Evolutionary conservation across 2,113 vertebrate genomes (phyloP).

Genomic region (Sinocyclocheilus anshuiensis): DNA sequence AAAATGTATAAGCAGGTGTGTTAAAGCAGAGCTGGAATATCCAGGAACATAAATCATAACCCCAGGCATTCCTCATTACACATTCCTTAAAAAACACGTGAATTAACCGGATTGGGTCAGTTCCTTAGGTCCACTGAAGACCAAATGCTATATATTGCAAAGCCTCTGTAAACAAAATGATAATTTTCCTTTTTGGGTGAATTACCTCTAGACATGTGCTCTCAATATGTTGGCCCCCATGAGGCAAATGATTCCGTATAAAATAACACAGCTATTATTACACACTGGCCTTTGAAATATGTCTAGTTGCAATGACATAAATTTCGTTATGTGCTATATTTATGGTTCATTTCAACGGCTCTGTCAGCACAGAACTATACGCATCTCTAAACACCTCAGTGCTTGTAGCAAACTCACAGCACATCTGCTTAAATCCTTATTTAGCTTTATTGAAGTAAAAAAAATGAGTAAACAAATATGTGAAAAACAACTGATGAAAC

Average conservation of each 20-base stretch:
- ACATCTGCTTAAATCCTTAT: slow-evolving; percentile 20
- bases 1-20: not conserved
- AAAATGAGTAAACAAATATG: slow-evolving; percentile 31
- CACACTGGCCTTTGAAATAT: too few relatives aligned
- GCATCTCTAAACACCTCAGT: not conserved
- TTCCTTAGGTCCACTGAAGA: not conserved
- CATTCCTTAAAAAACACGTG: not conserved
- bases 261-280: too few relatives aligned
- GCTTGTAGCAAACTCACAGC: not conserved
- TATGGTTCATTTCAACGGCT: not conserved
- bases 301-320: not conserved
- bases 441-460: slow-evolving; percentile 16
- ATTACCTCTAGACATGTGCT: too few relatives aligned
- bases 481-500: slow-evolving; percentile 35
- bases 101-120: not conserved
- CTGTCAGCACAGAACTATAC: not conserved
- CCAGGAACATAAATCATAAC: not conserved
- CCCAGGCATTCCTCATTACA: not conserved
- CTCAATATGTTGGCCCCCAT: too few relatives aligned
- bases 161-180: too few relatives aligned
- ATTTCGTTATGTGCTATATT: not conserved
- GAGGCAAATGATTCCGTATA: too few relatives aligned
- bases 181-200: too few relatives aligned
- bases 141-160: too few relatives aligned
- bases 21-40: not conserved